Conservation (phyloP, 2,888 invertebrate species). For the Hirtodrosophila confusa region DNA sequence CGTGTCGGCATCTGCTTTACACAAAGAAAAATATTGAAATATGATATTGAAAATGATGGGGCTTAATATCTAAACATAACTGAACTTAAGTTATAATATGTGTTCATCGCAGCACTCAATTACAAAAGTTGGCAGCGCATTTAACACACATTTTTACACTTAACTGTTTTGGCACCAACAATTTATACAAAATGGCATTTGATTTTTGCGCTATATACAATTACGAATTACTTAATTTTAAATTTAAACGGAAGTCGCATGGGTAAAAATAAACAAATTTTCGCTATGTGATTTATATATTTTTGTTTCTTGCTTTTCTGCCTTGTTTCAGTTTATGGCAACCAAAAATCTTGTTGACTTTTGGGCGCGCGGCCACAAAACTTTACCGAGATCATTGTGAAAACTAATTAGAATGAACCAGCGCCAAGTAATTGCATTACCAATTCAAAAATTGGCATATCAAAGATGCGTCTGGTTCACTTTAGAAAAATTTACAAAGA, state of each 20-base stretch:
- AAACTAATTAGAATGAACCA: conserved; percentile 81
- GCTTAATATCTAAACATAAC: conserved; percentile 28
- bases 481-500: conserved; percentile 79
- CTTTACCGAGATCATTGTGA: conserved; percentile 83
- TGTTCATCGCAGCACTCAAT: conserved; percentile 41
- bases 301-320: conserved; percentile 60
- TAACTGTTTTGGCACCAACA: conserved; percentile 69
- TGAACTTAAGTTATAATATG: conserved; percentile 39
- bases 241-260: conserved; percentile 47
- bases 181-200: conserved; percentile 71
- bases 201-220: conserved; percentile 62
- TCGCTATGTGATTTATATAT: conserved; percentile 53
- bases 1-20: conserved; percentile 21
- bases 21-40: conserved; percentile 36
- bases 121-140: conserved; percentile 48
- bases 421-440: conserved; percentile 12
- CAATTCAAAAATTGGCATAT: conserved; percentile 5
- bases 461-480: conserved; percentile 48
- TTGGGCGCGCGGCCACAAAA: conserved; percentile 75
- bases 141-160: conserved; percentile 44
- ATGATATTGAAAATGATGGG: conserved; percentile 37
- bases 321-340: conserved; percentile 71
- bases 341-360: conserved; percentile 62
- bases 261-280: conserved; percentile 59
- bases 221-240: conserved; percentile 60